phyloP scores from a whole-genome alignment of 2,113 vertebrate species.

The Labrus mixtus region DNA sequence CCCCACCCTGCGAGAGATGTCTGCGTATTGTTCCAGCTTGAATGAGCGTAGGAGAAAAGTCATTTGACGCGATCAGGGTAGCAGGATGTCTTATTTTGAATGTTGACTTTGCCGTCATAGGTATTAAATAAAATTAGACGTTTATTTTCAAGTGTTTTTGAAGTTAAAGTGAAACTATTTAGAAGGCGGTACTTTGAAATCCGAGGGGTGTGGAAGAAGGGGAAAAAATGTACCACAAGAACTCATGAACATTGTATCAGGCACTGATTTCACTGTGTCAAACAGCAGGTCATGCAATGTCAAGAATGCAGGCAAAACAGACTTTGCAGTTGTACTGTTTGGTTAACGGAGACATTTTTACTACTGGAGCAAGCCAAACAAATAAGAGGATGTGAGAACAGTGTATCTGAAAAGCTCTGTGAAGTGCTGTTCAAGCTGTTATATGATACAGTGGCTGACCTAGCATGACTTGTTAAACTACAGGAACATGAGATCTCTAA shows the following conservation, averaged over 20 bases:
- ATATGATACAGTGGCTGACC: constrained; percentile 48
- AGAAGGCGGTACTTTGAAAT: background rate
- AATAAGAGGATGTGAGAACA: background rate
- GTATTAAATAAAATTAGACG: background rate
- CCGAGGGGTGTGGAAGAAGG: background rate
- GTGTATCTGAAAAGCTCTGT: constrained; percentile 13
- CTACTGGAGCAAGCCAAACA: constrained; percentile 16
- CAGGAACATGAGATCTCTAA: constrained; percentile 44
- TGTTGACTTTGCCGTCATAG: background rate
- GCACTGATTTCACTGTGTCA: constrained; percentile 11
- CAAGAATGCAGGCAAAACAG: constrained; percentile 4
- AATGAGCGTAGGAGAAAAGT: constrained; percentile 22
- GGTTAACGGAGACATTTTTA: background rate
- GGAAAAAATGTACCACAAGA: background rate
- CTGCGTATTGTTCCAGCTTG: constrained; percentile 15
- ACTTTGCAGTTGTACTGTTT: constrained; percentile 12
- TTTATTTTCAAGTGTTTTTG: background rate
- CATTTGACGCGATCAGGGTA: background rate
- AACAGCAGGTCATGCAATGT: background rate
- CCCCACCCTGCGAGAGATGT: background rate
- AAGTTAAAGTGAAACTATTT: background rate
- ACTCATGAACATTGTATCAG: background rate
- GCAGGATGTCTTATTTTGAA: background rate
- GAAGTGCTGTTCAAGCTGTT: constrained; percentile 47
- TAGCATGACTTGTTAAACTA: constrained; percentile 50